Base-by-base conservation (phyloP, 2,797 vertebrate genomes). In the Phrynocephalus forsythii region DNA sequence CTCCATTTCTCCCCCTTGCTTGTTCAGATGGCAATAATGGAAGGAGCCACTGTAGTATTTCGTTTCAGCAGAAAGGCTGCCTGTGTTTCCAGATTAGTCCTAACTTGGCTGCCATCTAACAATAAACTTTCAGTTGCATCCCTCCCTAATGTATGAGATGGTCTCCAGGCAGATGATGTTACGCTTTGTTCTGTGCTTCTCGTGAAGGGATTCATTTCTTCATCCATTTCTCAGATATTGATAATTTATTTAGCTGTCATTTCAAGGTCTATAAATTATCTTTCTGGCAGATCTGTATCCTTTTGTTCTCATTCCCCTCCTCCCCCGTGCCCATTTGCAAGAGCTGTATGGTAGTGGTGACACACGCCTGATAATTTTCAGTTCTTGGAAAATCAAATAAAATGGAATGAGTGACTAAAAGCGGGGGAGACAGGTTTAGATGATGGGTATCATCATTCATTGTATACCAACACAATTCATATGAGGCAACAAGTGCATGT, bases 21-120 rank as follows among this genome's bases (percentile, higher is more conserved):
- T 50, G 69, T 48, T 86, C 77, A 85, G 52, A 76, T 89, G 79
- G 66, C 86, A 78, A 13, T 79, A 50, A 22, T 75, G 69, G 7
- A 77, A 81, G 87, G 38, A 16, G 30, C 26, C 83, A 48, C 78
- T 87, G 0, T 24, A 66, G 26, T 52, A 79, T 67, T 80, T 89
- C 50, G 26, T 78, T 30, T 67, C 77, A 81, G 76, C 56, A 18
- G 66, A 50, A 77, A 15, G 63, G 50, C 84, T 88, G 76, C 44
- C 80, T 84, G 68, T 67, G 15, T 60, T 72, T 69, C n/a, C 82
- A 24, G 1, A 4, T 80, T 71, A 26, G 48, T 86, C 30, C 52
- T 1, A 6, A 8, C 88, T 86, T 87, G 38, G 48, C 60, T 83
- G 71, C 82, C 82, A 85, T 78, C 69, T 56, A 81, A 18, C 90